Evolutionary conservation across 2,888 invertebrate genomes (phyloP), one percentile per base, ranked within the genome.

Genomic region (Amorpha juglandis): DNA sequence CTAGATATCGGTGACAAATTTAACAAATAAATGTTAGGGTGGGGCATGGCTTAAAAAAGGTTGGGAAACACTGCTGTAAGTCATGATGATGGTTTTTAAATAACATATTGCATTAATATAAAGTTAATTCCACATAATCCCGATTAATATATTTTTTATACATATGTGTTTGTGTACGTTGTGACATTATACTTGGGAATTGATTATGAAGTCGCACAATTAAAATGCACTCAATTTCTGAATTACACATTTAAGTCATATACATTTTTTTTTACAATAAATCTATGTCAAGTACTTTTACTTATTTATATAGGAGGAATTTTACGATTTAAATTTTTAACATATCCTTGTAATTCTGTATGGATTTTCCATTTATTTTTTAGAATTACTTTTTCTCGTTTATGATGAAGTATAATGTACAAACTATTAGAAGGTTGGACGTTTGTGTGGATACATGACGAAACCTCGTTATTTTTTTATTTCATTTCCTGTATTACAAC

Each of bases 171-270:
- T 52, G 21, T 52, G 27, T 52, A 27, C 27, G 21, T 52, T 52
- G 9, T 38, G 38, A 38, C 9, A 38, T 52, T 4, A 27, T 55
- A 55, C 16, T 55, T 38, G 55, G 38, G 55, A 55, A 55, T 55
- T 42, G 19, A 58, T 58, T 58, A 19, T 58, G 42, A 58, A 42
- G 4, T 58, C 58, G 58, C 58, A 58, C 58, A 58, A 58, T 58
- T 6, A 19, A n/a, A 42, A 9, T 58, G 58, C 58, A 58, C 55
- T 55, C 16, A 38, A 16, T 55, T 38, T 55, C 16, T 16, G 11
- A 9, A 38, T 19, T 12, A 58, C 19, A 19, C 38, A 42, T n/a
- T 14, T 38, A 4, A 35, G 35, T 55, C 16, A 27, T 53, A 53
- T 51, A 21, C 9, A 11, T 51, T 9, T 21, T 16, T 21, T 9